phyloP scores from a whole-genome alignment of 2,888 invertebrate species.

The Dryococelus australis region DNA sequence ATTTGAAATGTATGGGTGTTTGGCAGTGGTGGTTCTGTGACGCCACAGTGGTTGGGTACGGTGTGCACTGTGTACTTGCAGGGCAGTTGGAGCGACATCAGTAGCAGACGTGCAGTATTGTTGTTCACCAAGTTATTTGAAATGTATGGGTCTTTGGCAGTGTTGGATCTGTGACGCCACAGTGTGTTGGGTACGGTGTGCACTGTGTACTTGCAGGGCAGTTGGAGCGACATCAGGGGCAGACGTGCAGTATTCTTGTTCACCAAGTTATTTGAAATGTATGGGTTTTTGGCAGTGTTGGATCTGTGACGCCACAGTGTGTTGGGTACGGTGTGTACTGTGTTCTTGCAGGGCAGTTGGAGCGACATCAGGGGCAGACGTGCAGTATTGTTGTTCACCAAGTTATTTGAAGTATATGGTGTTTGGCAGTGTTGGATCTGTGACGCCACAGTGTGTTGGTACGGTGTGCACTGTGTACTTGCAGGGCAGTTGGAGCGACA shows the following conservation, averaged over 20 bases:
- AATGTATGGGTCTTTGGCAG: no score
- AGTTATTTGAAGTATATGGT: no score
- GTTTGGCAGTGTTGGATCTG: no score
- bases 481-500: constrained; percentile 73
- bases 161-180: no score
- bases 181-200: background rate
- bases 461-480: background rate
- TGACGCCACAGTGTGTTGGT: background rate
- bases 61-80: constrained; percentile 53
- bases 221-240: constrained; percentile 70
- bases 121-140: constrained; percentile 56
- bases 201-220: constrained; percentile 62
- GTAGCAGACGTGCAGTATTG: constrained; percentile 66
- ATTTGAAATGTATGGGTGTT: no score
- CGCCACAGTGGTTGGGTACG: background rate
- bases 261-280: constrained; percentile 52
- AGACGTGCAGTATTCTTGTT: constrained; percentile 63
- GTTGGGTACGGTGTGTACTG: background rate
- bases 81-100: constrained; percentile 72
- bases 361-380: constrained; percentile 70
- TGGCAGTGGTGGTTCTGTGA: no score
- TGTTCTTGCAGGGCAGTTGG: constrained; percentile 66
- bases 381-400: constrained; percentile 62
- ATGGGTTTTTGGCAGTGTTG: no score
- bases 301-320: background rate